Conservation (phyloP, 2,888 invertebrate genomes). For the Bombylius discolor region DNA sequence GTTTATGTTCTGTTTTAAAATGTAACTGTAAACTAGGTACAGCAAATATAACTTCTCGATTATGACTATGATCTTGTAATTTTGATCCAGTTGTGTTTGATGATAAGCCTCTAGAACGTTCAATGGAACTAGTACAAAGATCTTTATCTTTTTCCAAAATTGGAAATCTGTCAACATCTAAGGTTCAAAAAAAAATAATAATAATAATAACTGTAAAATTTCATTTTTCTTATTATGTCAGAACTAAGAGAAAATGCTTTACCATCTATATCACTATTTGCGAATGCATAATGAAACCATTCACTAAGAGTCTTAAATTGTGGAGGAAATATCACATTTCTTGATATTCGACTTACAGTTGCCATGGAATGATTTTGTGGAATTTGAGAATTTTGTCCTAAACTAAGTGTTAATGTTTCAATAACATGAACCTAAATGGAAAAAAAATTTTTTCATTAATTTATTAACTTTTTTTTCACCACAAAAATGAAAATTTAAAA, state of each 20-base stretch:
- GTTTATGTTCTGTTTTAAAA: slow-evolving; percentile 83
- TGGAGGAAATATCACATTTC: slow-evolving; percentile 86
- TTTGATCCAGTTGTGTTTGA: slow-evolving; percentile 42
- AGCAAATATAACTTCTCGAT: slow-evolving; percentile 92
- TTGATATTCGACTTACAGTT: slow-evolving; percentile 81
- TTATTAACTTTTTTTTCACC: background rate
- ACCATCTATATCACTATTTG: slow-evolving; percentile 90
- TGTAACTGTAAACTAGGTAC: slow-evolving; percentile 85
- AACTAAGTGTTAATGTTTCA: slow-evolving; percentile 78
- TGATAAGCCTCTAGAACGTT: slow-evolving; percentile 41
- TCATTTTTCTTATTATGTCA: background rate
- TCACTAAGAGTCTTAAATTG: slow-evolving; percentile 89
- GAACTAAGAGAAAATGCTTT: slow-evolving; percentile 17
- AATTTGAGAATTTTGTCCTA: slow-evolving; percentile 59
- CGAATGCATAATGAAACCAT: slow-evolving; percentile 96
- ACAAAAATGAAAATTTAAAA: background rate
- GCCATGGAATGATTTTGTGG: slow-evolving; percentile 81
- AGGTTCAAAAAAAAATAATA: slow-evolving; percentile 15
- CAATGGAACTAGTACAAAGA: slow-evolving; percentile 43
- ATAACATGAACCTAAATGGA: slow-evolving; percentile 57
- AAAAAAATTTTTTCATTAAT: no score
- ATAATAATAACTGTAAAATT: background rate
- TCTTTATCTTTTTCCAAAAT: slow-evolving; percentile 67
- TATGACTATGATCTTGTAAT: slow-evolving; percentile 66
- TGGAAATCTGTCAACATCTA: slow-evolving; percentile 83